Conservation (phyloP, 1,140 invertebrate species). For the Drosophila cardini region DNA sequence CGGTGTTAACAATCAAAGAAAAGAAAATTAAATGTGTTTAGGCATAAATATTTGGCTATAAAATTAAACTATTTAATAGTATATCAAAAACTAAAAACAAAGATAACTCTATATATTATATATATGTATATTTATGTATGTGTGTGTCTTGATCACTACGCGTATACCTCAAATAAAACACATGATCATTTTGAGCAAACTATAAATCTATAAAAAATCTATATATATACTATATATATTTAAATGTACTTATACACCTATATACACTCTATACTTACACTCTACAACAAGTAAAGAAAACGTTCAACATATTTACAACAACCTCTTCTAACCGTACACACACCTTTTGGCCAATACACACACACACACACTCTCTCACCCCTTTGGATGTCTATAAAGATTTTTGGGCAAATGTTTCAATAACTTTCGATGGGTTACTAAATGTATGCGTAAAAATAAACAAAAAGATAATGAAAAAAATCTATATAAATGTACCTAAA, state of each 20-base stretch:
- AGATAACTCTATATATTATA: slow-evolving; percentile 49
- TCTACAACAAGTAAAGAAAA: slow-evolving; percentile 7
- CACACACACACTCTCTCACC: slow-evolving; percentile 25
- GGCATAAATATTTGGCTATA: slow-evolving; percentile 51
- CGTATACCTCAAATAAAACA: slow-evolving; percentile 84
- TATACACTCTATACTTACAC: slow-evolving; percentile 47
- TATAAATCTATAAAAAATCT: slow-evolving; percentile 37
- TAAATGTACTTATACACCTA: slow-evolving; percentile 79
- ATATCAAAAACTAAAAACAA: slow-evolving; percentile 23
- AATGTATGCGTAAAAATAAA: slow-evolving; percentile 78
- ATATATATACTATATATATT: slow-evolving; percentile 72
- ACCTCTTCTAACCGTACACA: slow-evolving; percentile 23
- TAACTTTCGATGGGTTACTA: slow-evolving; percentile 67
- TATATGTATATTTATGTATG: slow-evolving; percentile 79
- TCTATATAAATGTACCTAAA: slow-evolving; percentile 81
- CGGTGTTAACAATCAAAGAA: slow-evolving; percentile 57
- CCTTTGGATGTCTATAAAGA: slow-evolving; percentile 51
- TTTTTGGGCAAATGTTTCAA: slow-evolving; percentile 52
- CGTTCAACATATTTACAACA: slow-evolving; percentile 60
- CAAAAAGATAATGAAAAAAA: slow-evolving; percentile 51
- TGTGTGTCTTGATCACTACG: slow-evolving; percentile 85
- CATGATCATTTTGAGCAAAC: slow-evolving; percentile 81
- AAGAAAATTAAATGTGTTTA: slow-evolving; percentile 54
- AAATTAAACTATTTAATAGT: slow-evolving; percentile 8
- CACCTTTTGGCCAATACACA: slow-evolving; percentile 37